Conservation (phyloP, 2,888 invertebrate genomes). For the Rapana venosa region DNA sequence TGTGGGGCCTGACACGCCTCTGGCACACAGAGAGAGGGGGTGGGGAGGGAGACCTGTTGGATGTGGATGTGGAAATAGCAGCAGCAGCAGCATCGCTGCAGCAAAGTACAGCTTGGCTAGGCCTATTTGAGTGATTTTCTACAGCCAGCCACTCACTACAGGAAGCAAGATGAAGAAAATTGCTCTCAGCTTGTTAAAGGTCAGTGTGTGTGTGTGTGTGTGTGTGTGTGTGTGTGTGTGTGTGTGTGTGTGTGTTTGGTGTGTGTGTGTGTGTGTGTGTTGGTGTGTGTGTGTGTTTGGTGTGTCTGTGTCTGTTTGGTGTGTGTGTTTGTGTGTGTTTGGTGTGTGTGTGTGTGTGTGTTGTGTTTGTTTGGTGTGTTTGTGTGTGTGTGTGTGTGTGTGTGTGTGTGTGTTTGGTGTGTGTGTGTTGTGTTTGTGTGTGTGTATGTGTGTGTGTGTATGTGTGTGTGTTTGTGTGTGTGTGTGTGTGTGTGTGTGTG, state of each 20-base stretch:
- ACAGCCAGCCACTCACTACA: neutral
- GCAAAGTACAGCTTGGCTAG: neutral
- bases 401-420: no score
- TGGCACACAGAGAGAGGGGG: no score
- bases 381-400: neutral
- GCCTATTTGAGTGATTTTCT: neutral
- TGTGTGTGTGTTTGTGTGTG: neutral
- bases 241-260: neutral
- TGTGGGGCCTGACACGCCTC: no score
- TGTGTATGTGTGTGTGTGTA: no score
- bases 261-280: constrained; percentile 14
- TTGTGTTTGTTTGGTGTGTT: neutral
- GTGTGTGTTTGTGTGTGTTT: neutral
- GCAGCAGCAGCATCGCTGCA: neutral
- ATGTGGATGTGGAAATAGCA: neutral
- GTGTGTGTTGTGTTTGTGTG: no score
- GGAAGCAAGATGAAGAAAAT: constrained; percentile 51
- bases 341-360: neutral
- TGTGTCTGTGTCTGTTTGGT: neutral
- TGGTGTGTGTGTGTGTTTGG: neutral
- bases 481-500: constrained; percentile 9
- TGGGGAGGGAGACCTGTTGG: no score
- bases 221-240: no score
- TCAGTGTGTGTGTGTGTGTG: constrained; percentile 15
- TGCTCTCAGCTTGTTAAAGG: constrained; percentile 52